A percentile compares a stretch with the other conserved stretches of the same genome.
These are phyloP conservation scores for Gambusia yucatana DNA, from an alignment of 2,797 vertebrate species.

Conservation along the genomic window DNA sequence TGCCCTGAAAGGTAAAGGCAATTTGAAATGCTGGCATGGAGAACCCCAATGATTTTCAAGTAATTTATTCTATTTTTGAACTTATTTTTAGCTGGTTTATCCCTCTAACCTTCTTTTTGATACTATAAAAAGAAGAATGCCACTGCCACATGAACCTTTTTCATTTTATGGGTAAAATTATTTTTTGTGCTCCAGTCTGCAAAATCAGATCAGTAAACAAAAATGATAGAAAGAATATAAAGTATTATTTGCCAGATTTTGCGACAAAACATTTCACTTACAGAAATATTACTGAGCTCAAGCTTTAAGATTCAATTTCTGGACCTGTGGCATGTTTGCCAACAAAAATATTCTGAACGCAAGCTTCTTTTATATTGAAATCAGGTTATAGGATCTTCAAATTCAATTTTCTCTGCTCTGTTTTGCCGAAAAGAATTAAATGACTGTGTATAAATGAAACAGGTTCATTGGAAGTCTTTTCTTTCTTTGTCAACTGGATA, in stretches of 20 bases:
- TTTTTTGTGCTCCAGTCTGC: neutral
- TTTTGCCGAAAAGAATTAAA: neutral
- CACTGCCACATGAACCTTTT: slow-evolving; percentile 20
- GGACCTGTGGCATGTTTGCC: neutral
- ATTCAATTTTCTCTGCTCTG: neutral
- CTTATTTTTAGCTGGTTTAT: neutral
- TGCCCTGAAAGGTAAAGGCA: neutral
- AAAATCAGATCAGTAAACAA: neutral
- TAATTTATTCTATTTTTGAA: slow-evolving; percentile 3
- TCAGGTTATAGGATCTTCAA: neutral
- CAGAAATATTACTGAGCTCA: neutral
- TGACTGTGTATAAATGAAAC: slow-evolving; percentile 7
- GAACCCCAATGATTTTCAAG: neutral
- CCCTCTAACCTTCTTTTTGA: slow-evolving; percentile 10
- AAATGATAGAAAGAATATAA: neutral
- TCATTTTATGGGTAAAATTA: neutral
- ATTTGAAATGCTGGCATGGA: neutral
- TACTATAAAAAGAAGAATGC: slow-evolving; percentile 35
- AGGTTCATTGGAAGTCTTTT: slow-evolving; percentile 8
- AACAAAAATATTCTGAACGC: neutral
- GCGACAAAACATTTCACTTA: neutral
- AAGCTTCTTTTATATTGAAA: neutral
- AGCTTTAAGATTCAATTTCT: neutral
- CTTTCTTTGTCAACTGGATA: slow-evolving; percentile 25
- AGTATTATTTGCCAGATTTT: neutral